Evolutionary conservation across 2,113 vertebrate genomes (phyloP), one percentile per base, ranked within the genome.

Genomic region (Hiodon tergisus): DNA sequence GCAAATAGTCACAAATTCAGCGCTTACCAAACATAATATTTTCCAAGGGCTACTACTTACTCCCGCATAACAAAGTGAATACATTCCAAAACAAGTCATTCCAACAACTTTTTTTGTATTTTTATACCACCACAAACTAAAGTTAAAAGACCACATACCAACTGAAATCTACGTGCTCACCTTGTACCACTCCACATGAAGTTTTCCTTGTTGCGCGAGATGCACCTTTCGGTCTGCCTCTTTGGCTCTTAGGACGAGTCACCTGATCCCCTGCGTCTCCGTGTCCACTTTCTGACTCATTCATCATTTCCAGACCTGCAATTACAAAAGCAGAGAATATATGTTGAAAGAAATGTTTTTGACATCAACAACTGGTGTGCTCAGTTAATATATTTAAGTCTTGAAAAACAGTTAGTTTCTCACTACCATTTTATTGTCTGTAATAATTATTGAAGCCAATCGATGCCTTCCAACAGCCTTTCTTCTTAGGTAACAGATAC

Each of bases 231-330:
- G 90, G 88, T 79, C 87, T 91, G 53, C 87, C 90, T 84, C 89
- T 90, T 78, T 86, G 82, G 86, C 81, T 90, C 80, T 86, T 92
- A 74, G 91, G 85, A 74, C 86, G 86, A 79, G 86, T 87, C 83
- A 92, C 75, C 67, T 94, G 92, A 81, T 90, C 91, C 2, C 90
- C 90, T 78, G 91, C 85, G 76, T 86, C 81, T 79, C 90, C 86
- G 67, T 89, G 88, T 77, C 83, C 89, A 84, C 90, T 82, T 83
- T 93, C 88, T 86, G 89, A 86, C 83, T 93, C 86, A 85, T 91
- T 92, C 84, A 90, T 92, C 89, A 91, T 92, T 81, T 90, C 89
- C 80, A 92, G 88, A 87, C 86, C 93, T 91, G 87, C 85, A 90
- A 89, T 90, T 1, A 73, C n/a, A 51, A 73, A 76, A 68, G 31